Base-by-base conservation (phyloP, 2,888 invertebrate genomes). In the Mythimna lalbum region DNA sequence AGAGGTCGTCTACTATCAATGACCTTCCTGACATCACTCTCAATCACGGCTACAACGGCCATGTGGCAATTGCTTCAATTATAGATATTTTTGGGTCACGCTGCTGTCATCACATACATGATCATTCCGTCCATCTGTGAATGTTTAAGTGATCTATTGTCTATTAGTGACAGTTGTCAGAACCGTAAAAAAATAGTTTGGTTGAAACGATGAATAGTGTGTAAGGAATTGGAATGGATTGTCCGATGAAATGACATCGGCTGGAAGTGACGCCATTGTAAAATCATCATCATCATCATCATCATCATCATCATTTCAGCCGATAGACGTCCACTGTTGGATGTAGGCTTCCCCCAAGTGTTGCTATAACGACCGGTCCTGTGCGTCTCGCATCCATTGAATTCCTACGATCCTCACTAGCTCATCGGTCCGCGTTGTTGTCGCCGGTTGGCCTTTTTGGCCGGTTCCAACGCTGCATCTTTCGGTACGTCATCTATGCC, bases 1-100 rank as follows among this genome's bases (percentile, higher is more conserved):
- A 64, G 76, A 84, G 81, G 80, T 82, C 78, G 78, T 49, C 60
- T 67, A 67, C 78, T 86, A 87, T 86, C 85, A 76, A 73, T 71
- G 85, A 84, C 88, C 87, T 88, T 78, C 80, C 68, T 74, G 76
- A 71, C 69, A 64, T 78, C 79, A 73, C 50, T 49, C 64, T 52
- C 69, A 82, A 86, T 86, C 86, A 83, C 82, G 76, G 82, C 70
- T 73, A n/a, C 47, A 43, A 19, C 47, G 75, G 76, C 71, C 82
- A 79, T 78, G 73, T 84, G 76, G 74, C 82, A 79, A 84, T 75
- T 78, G 76, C 69, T 68, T 78, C 76, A 76, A 78, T 83, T 80
- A 73, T n/a, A n/a, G n/a, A n/a, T 76, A 63, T 61, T 83, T 84
- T 84, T 80, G 76, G 85, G 81, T 77, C 86, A 79, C 47, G 43